Percentiles rank a stretch among this genome's conserved stretches.
These are phyloP conservation scores for Ischnus inquisitorius DNA, from an alignment of 2,888 invertebrate genomes.

Conservation along the genomic window DNA sequence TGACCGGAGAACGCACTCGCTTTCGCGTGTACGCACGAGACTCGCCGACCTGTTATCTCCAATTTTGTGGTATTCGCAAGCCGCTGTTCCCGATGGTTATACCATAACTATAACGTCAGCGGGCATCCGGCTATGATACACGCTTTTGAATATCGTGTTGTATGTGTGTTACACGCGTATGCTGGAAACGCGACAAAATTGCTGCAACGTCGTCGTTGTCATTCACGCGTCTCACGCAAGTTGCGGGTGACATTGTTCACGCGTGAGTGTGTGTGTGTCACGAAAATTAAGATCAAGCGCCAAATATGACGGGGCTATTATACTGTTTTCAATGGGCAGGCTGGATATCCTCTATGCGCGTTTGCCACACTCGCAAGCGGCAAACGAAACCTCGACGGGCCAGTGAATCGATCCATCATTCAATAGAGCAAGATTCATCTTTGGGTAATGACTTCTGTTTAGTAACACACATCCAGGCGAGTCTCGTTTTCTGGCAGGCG, in stretches of 20 bases:
- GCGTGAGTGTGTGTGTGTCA: neutral
- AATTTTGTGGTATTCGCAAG: slow-evolving; percentile 51
- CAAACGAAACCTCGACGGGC: neutral
- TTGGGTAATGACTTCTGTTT: too few species aligned
- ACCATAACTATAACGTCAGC: slow-evolving; percentile 14
- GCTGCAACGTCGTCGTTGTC: slow-evolving; percentile 5
- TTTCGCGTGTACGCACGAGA: slow-evolving; percentile 42
- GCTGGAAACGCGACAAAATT: neutral
- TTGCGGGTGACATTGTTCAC: slow-evolving; percentile 7
- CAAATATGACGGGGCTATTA: neutral
- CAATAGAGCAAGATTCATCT: too few species aligned
- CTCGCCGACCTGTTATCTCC: slow-evolving; percentile 45
- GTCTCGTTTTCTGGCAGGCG: slow-evolving; percentile 6
- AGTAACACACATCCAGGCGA: too few species aligned
- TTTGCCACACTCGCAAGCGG: neutral
- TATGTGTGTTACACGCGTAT: slow-evolving; percentile 6
- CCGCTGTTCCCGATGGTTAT: slow-evolving; percentile 11
- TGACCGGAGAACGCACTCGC: slow-evolving; percentile 52
- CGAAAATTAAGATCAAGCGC: slow-evolving; percentile 12
- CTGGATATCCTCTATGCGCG: neutral
- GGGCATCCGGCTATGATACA: neutral
- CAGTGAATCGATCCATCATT: too few species aligned
- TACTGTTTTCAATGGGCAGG: neutral
- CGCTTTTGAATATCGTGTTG: slow-evolving; percentile 9
- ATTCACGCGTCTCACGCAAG: neutral